Percentiles rank a stretch among this genome's conserved stretches.
Conservation (phyloP, 2,797 vertebrate species). For the Darevskia nairensis region DNA sequence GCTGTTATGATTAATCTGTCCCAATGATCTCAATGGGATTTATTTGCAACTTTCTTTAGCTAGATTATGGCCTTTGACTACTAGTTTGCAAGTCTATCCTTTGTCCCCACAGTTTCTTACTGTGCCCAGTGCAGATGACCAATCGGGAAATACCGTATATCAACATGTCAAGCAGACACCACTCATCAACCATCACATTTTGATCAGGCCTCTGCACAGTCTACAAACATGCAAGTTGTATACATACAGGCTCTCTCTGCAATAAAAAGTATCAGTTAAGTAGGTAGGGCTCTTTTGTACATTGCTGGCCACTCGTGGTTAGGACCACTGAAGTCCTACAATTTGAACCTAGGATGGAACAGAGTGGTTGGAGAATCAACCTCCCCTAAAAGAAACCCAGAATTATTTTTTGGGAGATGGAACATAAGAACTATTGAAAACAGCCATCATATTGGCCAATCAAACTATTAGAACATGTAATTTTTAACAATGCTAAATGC, state of each 20-base stretch:
- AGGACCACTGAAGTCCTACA: neutral
- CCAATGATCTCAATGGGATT: neutral
- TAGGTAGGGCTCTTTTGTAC: neutral
- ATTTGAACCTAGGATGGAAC: neutral
- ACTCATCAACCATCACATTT: neutral
- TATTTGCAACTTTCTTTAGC: neutral
- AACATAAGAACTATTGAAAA: neutral
- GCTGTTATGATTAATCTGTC: neutral
- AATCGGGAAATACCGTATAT: neutral
- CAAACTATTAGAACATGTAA: neutral
- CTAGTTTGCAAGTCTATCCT: neutral
- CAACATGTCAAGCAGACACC: neutral
- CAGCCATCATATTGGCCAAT: neutral
- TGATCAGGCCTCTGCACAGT: neutral
- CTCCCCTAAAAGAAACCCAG: neutral
- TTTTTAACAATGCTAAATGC: constrained; percentile 41
- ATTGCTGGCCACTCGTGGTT: neutral
- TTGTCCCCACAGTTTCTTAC: neutral
- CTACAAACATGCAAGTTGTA: neutral
- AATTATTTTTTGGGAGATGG: neutral
- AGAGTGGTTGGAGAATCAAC: neutral
- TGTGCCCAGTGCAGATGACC: neutral
- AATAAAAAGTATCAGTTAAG: too few species aligned
- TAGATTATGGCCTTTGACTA: neutral
- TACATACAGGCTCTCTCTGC: neutral